A percentile compares a stretch with the other conserved stretches of the same genome.
phyloP scores from a whole-genome alignment of 2,797 vertebrate genomes.

The Borostomias antarcticus region DNA sequence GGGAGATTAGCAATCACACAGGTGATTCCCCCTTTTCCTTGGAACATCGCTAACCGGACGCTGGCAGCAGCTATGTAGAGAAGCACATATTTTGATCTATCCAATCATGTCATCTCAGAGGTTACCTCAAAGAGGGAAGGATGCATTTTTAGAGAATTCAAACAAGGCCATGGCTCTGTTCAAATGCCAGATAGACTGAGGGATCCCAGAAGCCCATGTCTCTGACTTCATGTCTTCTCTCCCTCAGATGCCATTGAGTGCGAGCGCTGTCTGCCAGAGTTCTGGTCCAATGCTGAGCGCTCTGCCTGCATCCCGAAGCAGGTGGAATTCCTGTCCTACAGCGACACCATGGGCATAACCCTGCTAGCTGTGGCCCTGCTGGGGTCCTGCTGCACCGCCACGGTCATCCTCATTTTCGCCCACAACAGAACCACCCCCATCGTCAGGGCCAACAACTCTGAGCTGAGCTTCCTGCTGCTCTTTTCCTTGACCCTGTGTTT shows the following conservation, averaged over 20 bases:
- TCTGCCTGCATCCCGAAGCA: slow-evolving; percentile 76
- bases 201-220: no score
- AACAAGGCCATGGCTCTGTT: no score
- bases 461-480: slow-evolving; percentile 81
- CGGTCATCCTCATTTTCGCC: slow-evolving; percentile 69
- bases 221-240: background rate
- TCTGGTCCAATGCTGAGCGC: slow-evolving; percentile 76
- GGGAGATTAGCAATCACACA: slow-evolving; percentile 83
- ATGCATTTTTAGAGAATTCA: background rate
- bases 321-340: slow-evolving; percentile 79
- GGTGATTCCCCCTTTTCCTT: slow-evolving; percentile 47
- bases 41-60: background rate
- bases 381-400: slow-evolving; percentile 70
- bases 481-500: slow-evolving; percentile 80
- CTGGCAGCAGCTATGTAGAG: no score
- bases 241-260: slow-evolving; percentile 79
- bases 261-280: slow-evolving; percentile 72
- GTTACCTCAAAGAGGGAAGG: background rate
- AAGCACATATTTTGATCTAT: no score
- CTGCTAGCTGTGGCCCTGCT: slow-evolving; percentile 70
- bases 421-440: slow-evolving; percentile 69
- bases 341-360: slow-evolving; percentile 73
- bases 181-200: no score
- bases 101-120: no score
- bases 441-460: slow-evolving; percentile 79